Evolutionary conservation across 2,797 vertebrate genomes (phyloP).

Genomic region (Tapirus indicus): DNA sequence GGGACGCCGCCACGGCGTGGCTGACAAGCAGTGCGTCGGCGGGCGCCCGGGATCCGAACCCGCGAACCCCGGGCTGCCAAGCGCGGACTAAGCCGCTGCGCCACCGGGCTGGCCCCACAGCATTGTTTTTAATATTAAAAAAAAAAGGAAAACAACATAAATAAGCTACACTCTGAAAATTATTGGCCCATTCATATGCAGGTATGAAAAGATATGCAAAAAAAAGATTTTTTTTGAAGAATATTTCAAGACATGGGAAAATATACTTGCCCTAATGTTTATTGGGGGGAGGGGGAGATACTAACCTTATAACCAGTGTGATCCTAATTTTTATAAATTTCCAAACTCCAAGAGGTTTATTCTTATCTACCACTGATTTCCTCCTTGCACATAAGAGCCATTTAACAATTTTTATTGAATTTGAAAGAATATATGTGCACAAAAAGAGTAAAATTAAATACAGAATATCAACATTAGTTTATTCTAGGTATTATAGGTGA

Average conservation of each 20-base stretch:
- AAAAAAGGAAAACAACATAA: not conserved
- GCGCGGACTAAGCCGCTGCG: no score
- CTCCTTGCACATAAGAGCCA: not conserved
- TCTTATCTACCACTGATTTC: not conserved
- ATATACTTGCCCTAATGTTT: not conserved
- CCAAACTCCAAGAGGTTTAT: not conserved
- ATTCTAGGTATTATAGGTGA: not conserved
- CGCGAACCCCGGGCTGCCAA: no score
- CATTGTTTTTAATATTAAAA: constrained; percentile 23
- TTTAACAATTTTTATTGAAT: not conserved
- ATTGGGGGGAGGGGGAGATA: not conserved
- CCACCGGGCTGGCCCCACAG: no score
- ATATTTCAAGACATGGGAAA: not conserved
- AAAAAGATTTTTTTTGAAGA: not conserved
- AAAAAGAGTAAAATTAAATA: not conserved
- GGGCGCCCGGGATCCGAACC: no score
- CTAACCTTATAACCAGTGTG: not conserved
- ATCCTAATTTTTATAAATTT: not conserved
- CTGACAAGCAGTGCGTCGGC: no score
- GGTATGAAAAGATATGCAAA: not conserved
- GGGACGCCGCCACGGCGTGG: no score
- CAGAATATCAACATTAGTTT: not conserved
- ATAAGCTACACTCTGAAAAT: not conserved
- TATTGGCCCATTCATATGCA: not conserved
- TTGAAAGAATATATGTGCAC: not conserved